Evolutionary conservation across 2,113 vertebrate genomes (phyloP), one percentile per base, ranked within the genome.

Genomic region (Xenus cinereus): DNA sequence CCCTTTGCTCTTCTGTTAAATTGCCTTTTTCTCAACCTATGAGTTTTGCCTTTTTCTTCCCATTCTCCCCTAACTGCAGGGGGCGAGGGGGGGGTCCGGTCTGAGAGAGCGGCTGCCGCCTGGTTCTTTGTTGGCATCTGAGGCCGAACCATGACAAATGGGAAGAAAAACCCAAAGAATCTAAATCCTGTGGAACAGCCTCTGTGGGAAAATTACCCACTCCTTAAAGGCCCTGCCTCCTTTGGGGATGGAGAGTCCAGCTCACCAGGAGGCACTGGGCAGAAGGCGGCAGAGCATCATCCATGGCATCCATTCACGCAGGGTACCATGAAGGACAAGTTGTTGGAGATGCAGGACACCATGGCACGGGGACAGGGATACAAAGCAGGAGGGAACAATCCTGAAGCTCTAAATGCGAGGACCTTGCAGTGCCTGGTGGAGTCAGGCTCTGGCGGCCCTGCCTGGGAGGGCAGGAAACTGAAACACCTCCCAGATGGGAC

Each of bases 381-480:
- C 46, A n/a, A 33, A 60, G 66, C 23, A 33, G 35, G 5, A 43
- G 57, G 45, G 46, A 43, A 41, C 15, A 51, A 15, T 23, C 10
- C 45, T 22, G 35, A 33, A 28, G 19, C 30, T 60, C 35, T 18
- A 35, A 35, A 43, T 19, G 46, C 0, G 6, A 71, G 26, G 37
- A 7, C 7, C 15, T 43, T 63, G 37, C 68, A 62, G 67, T 0
- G 1, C 30, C 46, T 1, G 3, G 46, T 0, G 2, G 26, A 35
- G 30, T 9, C 4, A 18, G 37, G 37, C 32, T 53, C 46, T 32
- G 68, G 35, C 32, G 35, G 15, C 57, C 7, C 30, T 72, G 35
- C n/a, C 35, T 5, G 30, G 30, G 35, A 51, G 12, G 80, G 23
- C 45, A 60, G 67, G 67, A 28, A 28, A 43, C 45, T 6, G 32